Base-by-base conservation (phyloP, 2,113 vertebrate genomes). In the Neotragus pygmaeus region DNA sequence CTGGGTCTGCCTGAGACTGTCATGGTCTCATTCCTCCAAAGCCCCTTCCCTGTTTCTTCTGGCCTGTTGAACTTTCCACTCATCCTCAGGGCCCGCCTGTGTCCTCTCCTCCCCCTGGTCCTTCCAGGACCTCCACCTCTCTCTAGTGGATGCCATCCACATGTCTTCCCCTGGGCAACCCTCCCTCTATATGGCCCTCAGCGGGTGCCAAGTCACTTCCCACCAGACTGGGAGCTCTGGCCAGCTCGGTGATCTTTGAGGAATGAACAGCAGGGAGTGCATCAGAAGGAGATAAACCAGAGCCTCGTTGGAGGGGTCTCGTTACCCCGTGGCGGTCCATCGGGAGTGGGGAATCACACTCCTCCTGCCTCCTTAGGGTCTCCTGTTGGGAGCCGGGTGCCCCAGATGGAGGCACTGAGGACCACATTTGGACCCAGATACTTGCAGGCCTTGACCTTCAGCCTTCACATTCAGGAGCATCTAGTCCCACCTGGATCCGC, bases 281-380 rank as follows among this genome's bases (percentile, higher is more conserved):
- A 62, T 81, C n/a, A 28, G 39, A 64, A 86, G 75, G 17, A 73
- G 75, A 30, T 28, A 17, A 57, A 23, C n/a, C 27, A 21, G 2
- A 15, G 55, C 28, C 23, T 77, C 88, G 7, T 96, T 16, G 8
- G 62, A 66, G 80, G 81, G 83, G 45, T 30, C 28, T 81, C 55
- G 2, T 0, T 62, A 23, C 17, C 66, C 28, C 10, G 0, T 3
- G 2, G 51, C 16, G 6, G 12, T 27, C 25, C 4, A 3, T 2
- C 10, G 33, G 81, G 78, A 39, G 47, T 55, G 91, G 55, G 27
- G n/a, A 25, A 85, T 55, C 94, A 28, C 47, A 51, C n/a, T 49
- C 93, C 47, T 45, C 45, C 19, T 45, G 60, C 23, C 80, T 58
- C 75, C 51, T 88, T 3, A 17, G 77, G 77, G 77, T 28, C 45